Conservation (phyloP, 2,888 invertebrate species). For the Platycheirus albimanus region DNA sequence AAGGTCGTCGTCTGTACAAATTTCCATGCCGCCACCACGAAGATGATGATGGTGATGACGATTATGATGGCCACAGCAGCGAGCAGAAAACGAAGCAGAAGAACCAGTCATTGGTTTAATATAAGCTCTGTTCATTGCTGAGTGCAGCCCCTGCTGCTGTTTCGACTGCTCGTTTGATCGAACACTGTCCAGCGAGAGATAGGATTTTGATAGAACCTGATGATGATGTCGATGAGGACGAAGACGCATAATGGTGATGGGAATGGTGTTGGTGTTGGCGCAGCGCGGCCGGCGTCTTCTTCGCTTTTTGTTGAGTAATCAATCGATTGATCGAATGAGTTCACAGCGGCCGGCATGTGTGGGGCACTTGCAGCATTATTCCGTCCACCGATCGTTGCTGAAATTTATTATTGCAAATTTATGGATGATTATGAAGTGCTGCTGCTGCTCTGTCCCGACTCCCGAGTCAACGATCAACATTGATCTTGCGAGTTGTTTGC, state of each 20-base stretch:
- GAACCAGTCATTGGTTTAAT: constrained; percentile 62
- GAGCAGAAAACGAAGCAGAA: no score
- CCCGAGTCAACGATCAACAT: background rate
- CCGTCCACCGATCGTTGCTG: background rate
- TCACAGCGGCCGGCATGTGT: constrained; percentile 29
- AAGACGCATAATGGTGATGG: constrained; percentile 20
- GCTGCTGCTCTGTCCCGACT: background rate
- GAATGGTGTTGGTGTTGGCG: constrained; percentile 51
- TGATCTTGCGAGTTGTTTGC: constrained; percentile 42
- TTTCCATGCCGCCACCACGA: background rate
- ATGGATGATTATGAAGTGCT: constrained; percentile 71
- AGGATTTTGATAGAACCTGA: constrained; percentile 57
- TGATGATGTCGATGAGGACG: constrained; percentile 47
- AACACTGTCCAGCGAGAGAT: constrained; percentile 62
- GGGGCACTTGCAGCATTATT: constrained; percentile 43
- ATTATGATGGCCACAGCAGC: constrained; percentile 58
- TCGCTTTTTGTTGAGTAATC: constrained; percentile 62
- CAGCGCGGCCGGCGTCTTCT: constrained; percentile 8
- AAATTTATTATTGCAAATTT: constrained; percentile 70
- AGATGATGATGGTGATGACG: constrained; percentile 60
- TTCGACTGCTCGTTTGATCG: constrained; percentile 46
- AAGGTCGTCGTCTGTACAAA: constrained; percentile 36
- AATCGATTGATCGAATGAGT: constrained; percentile 62
- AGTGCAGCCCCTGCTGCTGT: constrained; percentile 34
- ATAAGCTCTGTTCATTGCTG: constrained; percentile 26